Conservation (phyloP, 1,140 invertebrate genomes). For the Brachionus koreanus region DNA sequence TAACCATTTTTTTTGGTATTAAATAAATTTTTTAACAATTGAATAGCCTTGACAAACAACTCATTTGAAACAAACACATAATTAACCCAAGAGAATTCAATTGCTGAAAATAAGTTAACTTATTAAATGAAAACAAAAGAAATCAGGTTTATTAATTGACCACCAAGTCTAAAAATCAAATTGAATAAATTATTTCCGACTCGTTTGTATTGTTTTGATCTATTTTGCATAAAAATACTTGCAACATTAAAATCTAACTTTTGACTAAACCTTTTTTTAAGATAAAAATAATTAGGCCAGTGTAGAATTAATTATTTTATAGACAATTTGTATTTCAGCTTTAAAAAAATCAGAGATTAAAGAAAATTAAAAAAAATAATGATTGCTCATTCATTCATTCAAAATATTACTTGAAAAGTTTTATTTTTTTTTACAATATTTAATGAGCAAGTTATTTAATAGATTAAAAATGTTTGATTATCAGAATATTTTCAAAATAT, state of each 20-base stretch:
- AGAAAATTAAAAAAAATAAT: too few relatives aligned
- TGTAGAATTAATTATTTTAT: too few relatives aligned
- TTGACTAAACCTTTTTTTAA: not conserved
- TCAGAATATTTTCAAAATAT: too few relatives aligned
- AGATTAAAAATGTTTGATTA: too few relatives aligned
- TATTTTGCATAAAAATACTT: not conserved
- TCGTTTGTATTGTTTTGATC: not conserved
- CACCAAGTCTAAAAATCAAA: not conserved
- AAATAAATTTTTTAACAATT: not conserved
- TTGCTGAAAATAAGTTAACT: not conserved
- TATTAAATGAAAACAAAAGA: not conserved
- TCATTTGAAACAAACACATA: not conserved
- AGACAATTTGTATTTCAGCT: too few relatives aligned
- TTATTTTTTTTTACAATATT: too few relatives aligned
- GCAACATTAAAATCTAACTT: not conserved
- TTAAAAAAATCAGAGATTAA: too few relatives aligned
- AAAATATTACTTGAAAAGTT: too few relatives aligned
- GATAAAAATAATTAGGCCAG: not conserved
- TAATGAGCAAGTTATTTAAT: too few relatives aligned
- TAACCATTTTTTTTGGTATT: not conserved
- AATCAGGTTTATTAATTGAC: not conserved
- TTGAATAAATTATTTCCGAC: not conserved
- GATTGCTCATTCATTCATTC: too few relatives aligned
- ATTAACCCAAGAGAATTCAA: not conserved
- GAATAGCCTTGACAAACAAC: not conserved